Conservation (phyloP, 2,113 vertebrate genomes). For the Xiphorhynchus elegans region DNA sequence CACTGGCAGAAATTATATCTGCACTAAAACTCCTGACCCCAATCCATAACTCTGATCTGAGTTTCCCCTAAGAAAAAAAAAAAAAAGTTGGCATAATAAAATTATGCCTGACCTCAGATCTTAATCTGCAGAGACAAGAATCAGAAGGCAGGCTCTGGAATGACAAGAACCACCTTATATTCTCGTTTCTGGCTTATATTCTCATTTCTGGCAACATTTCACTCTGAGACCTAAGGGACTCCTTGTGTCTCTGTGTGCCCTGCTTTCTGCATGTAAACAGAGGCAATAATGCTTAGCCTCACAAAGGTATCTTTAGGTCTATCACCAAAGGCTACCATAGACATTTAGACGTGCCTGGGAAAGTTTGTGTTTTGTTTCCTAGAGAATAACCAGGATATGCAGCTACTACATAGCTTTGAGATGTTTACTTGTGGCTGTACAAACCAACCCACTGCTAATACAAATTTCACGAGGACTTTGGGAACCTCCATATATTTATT, state of each 20-base stretch:
- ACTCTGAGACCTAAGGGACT: not conserved
- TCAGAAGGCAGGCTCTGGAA: not conserved
- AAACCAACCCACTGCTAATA: not conserved
- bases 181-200: not conserved
- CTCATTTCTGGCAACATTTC: not conserved
- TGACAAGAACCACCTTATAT: not conserved
- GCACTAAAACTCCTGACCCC: not conserved
- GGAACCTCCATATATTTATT: not conserved
- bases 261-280: not conserved
- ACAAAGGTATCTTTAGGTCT: not conserved
- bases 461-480: not conserved
- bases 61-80: not conserved
- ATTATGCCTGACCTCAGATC: not conserved
- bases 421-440: not conserved
- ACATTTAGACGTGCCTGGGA: not conserved
- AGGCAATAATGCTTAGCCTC: not conserved
- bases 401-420: not conserved
- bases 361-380: not conserved
- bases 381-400: not conserved
- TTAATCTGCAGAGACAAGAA: not conserved
- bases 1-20: not conserved
- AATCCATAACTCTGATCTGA: not conserved
- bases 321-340: not conserved
- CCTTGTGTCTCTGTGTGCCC: not conserved
- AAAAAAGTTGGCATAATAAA: not conserved